A percentile compares a stretch with the other conserved stretches of the same genome.
phyloP scores from a whole-genome alignment of 2,797 vertebrate species.

The Synanceia verrucosa region DNA sequence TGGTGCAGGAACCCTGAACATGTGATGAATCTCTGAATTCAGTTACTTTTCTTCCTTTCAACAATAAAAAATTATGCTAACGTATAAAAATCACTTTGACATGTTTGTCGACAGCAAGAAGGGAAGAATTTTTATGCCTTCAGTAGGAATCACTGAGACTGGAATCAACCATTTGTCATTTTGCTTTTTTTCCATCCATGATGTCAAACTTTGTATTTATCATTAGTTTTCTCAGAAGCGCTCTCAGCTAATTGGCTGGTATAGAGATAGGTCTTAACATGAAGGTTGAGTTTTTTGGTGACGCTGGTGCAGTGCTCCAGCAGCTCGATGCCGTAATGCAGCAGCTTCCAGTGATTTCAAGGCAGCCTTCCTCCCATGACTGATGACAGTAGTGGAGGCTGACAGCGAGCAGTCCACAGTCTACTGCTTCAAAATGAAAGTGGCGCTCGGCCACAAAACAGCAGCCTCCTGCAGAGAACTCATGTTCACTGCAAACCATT shows the following conservation, averaged over 20 bases:
- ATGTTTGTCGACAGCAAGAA: background rate
- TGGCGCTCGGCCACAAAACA: slow-evolving; percentile 18
- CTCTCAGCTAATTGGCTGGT: background rate
- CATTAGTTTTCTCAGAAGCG: background rate
- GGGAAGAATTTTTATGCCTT: background rate
- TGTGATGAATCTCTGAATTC: background rate
- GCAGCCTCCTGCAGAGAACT: slow-evolving; percentile 37
- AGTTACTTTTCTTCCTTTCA: background rate
- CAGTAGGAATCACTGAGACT: background rate
- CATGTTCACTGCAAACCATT: slow-evolving; percentile 35
- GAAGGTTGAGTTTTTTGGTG: background rate
- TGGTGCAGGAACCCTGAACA: too few species aligned
- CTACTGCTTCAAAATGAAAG: slow-evolving; percentile 36
- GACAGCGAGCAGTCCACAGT: slow-evolving; percentile 29
- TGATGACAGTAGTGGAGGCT: slow-evolving; percentile 18
- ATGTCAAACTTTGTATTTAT: background rate
- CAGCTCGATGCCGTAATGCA: slow-evolving; percentile 4
- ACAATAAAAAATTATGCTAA: background rate
- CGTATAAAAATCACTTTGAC: background rate
- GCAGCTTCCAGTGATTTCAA: slow-evolving; percentile 16
- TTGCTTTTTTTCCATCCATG: background rate
- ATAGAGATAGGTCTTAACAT: too few species aligned
- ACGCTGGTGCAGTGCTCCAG: background rate
- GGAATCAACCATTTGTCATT: background rate
- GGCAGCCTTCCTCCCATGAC: slow-evolving; percentile 13